phyloP scores from a whole-genome alignment of 2,113 vertebrate genomes.

The Chaenocephalus aceratus region DNA sequence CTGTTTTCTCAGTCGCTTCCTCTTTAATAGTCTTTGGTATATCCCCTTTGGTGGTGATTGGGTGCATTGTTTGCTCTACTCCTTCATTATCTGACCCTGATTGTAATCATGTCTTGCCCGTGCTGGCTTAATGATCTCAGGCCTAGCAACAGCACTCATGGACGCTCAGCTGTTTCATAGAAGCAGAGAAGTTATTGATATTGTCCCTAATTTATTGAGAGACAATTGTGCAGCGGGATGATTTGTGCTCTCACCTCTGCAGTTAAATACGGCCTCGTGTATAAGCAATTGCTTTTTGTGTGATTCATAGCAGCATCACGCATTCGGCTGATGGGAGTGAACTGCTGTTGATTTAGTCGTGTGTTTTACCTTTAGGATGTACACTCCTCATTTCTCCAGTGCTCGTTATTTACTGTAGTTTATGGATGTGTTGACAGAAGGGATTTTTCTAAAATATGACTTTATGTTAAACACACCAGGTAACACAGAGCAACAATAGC shows the following conservation, averaged over 20 bases:
- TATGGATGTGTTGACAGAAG: conserved; percentile 37
- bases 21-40: conserved; percentile 55
- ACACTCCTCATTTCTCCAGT: conserved; percentile 66
- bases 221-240: conserved; percentile 52
- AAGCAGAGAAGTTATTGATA: conserved; percentile 79
- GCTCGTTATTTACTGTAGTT: conserved; percentile 71
- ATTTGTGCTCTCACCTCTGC: conserved; percentile 69
- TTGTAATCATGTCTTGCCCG: conserved; percentile 61
- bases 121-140: conserved; percentile 61
- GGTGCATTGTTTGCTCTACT: conserved; percentile 49
- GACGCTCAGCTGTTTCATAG: conserved; percentile 61
- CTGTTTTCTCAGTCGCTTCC: conserved; percentile 45
- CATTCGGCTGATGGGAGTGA: conserved; percentile 73
- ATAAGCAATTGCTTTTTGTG: conserved; percentile 80
- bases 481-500: no score
- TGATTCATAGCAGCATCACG: conserved; percentile 71
- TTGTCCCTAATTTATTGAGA: conserved; percentile 74
- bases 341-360: conserved; percentile 75
- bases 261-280: conserved; percentile 80
- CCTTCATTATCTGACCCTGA: conserved; percentile 60
- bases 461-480: no score
- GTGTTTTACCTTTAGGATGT: conserved; percentile 71
- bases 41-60: conserved; percentile 42
- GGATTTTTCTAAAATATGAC: conserved; percentile 16
- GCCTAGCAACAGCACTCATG: conserved; percentile 73